Evolutionary conservation across 1,140 invertebrate genomes (phyloP).

Genomic region (Hirudo medicinalis): DNA sequence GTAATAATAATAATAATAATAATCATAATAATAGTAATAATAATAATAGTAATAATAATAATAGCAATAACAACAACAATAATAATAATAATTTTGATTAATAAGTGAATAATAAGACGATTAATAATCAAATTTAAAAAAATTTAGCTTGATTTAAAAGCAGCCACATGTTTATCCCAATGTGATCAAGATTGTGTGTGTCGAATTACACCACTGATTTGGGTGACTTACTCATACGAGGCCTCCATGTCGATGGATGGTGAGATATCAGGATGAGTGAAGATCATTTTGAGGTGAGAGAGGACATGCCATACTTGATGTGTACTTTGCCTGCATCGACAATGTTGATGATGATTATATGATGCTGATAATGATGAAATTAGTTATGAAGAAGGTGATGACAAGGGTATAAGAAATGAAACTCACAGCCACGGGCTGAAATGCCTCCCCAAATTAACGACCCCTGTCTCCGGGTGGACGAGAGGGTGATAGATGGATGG

Average conservation of each 20-base stretch:
- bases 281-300: conserved; percentile 1
- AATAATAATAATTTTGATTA: no score
- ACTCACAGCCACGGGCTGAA: conserved; percentile 64
- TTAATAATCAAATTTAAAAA: no score
- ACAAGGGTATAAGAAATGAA: background rate
- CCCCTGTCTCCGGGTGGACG: conserved; percentile 60
- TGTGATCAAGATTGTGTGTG: background rate
- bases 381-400: no score
- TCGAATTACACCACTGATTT: background rate
- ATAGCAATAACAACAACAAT: no score
- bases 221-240: background rate
- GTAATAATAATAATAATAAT: no score
- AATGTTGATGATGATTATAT: background rate
- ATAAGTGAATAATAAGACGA: no score
- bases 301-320: conserved; percentile 1
- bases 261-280: background rate
- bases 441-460: conserved; percentile 59
- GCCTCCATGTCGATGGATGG: background rate
- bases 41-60: no score
- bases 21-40: no score
- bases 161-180: no score
- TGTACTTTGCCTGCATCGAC: background rate
- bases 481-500: conserved; percentile 74
- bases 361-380: background rate
- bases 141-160: no score